Evolutionary conservation across 2,113 vertebrate genomes (phyloP).

Genomic region (Lepidiolamprologus cunningtoni): DNA sequence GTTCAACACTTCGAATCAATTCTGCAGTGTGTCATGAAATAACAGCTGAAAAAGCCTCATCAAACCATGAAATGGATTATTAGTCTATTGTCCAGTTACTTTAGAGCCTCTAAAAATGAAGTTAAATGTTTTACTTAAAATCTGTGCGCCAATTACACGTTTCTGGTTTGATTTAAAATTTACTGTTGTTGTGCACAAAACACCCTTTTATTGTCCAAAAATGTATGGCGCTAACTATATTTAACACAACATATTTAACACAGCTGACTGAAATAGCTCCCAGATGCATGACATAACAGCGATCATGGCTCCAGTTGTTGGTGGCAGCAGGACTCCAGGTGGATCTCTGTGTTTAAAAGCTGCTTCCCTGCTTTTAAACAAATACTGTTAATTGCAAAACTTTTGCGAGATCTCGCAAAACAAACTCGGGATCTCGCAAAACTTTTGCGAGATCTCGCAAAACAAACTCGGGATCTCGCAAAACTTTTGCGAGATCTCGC

Average conservation of each 20-base stretch:
- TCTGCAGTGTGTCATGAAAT: fast-evolving
- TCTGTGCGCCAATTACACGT: fast-evolving
- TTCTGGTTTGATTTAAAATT: not conserved
- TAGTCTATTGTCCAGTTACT: not conserved
- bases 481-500: too few relatives aligned
- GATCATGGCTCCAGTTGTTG: not conserved
- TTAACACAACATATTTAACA: not conserved
- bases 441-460: too few relatives aligned
- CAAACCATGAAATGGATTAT: not conserved
- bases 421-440: too few relatives aligned
- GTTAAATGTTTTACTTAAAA: not conserved
- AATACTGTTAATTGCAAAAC: not conserved
- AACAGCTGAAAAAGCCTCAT: not conserved
- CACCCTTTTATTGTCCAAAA: not conserved
- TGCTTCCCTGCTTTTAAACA: not conserved
- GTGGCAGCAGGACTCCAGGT: not conserved
- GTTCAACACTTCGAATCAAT: not conserved
- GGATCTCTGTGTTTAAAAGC: not conserved
- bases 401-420: too few relatives aligned
- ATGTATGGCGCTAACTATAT: fast-evolving
- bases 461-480: too few relatives aligned
- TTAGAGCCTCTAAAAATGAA: not conserved
- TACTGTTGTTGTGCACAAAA: not conserved
- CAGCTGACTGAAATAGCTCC: not conserved
- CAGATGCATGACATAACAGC: not conserved